A percentile compares a stretch with the other conserved stretches of the same genome.
Evolutionary conservation across 2,113 vertebrate genomes (phyloP).

Genomic region (Microcebus griseorufus): DNA sequence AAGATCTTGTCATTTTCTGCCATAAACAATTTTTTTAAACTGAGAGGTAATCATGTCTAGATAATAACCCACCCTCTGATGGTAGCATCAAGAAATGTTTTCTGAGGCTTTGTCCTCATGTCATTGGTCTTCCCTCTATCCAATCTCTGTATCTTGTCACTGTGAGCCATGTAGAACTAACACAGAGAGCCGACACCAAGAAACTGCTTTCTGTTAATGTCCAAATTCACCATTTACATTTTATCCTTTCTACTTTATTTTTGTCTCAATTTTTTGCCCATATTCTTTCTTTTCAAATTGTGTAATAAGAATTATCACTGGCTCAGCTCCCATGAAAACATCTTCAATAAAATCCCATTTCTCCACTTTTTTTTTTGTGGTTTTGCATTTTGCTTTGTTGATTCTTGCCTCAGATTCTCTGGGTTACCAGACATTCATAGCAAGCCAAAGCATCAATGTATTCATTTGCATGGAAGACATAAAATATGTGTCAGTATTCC

Average conservation of each 20-base stretch:
- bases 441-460: not conserved
- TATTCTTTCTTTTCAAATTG: not conserved
- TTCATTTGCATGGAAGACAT: not conserved
- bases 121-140: not conserved
- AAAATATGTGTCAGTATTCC: not conserved
- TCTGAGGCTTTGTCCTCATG: not conserved
- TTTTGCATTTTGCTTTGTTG: slow-evolving; percentile 20
- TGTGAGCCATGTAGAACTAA: not conserved
- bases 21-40: not conserved
- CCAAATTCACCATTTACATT: not conserved
- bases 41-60: not conserved
- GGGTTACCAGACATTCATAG: not conserved
- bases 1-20: not conserved
- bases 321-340: not conserved
- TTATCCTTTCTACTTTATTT: slow-evolving; percentile 10
- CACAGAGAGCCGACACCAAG: not conserved
- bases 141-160: not conserved
- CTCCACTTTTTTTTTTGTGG: not conserved
- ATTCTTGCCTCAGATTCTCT: not conserved
- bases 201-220: not conserved
- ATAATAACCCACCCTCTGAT: not conserved
- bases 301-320: not conserved
- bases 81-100: not conserved
- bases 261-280: not conserved
- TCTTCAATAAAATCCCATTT: not conserved